phyloP scores from a whole-genome alignment of 2,113 vertebrate species.

The Strix uralensis region DNA sequence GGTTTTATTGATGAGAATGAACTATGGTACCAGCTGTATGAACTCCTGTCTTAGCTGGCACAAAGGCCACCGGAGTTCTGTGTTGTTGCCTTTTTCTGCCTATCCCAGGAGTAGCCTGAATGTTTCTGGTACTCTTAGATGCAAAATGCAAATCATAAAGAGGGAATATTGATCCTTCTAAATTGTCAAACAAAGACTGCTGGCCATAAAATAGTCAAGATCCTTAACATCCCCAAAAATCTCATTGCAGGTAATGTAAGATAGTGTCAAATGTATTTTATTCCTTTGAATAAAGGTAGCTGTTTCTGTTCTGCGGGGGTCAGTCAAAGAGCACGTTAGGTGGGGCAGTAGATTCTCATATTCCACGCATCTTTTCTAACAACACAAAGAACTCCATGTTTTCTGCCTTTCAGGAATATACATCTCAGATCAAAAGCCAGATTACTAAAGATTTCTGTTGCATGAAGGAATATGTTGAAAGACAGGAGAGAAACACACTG shows the following conservation, averaged over 20 bases:
- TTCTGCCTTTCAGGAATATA: slow-evolving; percentile 43
- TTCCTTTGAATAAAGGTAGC: not conserved
- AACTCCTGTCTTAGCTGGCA: not conserved
- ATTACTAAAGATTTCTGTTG: slow-evolving; percentile 44
- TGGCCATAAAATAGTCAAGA: not conserved
- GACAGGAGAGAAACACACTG: slow-evolving; percentile 43
- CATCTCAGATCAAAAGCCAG: slow-evolving; percentile 40
- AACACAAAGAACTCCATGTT: not conserved
- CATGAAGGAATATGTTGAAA: slow-evolving; percentile 59
- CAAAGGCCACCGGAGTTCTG: not conserved
- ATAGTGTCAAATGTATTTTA: not conserved
- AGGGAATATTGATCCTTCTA: not conserved
- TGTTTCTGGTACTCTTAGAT: not conserved
- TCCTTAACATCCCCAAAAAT: not conserved
- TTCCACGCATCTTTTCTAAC: not conserved
- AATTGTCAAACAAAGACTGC: not conserved
- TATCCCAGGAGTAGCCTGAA: not conserved
- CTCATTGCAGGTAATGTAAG: not conserved
- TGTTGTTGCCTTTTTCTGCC: not conserved
- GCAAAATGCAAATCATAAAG: not conserved
- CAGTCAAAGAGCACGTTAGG: not conserved
- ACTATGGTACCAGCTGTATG: not conserved
- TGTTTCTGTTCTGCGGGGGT: not conserved
- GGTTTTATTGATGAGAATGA: not conserved
- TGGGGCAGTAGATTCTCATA: not conserved